Base-by-base conservation (phyloP, 2,797 vertebrate genomes). In the Pachyuromys duprasi region DNA sequence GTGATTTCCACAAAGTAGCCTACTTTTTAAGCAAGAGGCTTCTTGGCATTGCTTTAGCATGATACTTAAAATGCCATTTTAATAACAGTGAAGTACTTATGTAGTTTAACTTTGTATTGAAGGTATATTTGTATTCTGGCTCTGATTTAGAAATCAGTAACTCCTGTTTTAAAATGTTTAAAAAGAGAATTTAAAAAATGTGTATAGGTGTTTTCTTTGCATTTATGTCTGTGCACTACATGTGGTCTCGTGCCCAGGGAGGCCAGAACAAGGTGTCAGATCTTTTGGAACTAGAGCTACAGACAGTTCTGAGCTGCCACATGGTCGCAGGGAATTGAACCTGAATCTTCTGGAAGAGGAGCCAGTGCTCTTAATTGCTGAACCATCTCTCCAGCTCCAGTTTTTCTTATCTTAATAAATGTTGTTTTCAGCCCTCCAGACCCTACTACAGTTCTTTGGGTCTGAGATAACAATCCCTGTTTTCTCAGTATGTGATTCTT, bases 41-140 rank as follows among this genome's bases (percentile, higher is more conserved):
- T 70, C n/a, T 92, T 86, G 53, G 67, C 8, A 57, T 65, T 87
- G 15, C 24, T 78, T 94, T 92, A 96, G 45, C 42, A 39, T 93
- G 55, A 0, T 75, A 53, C 89, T 93, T 53, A 89, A 80, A 89
- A 81, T 82, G 69, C 24, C 39, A 13, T 90, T 92, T 92, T 92
- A 78, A 15, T 81, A 78, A 49, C 31, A 90, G 45, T 62, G 78
- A 79, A 28, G 15, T 72, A 92, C 42, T 65, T 39, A 72, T 18
- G 9, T 79, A 87, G 57, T 90, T 89, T 74, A 79, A 78, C 45
- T 90, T 90, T 74, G 31, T 86, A 65, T 42, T 94, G n/a, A 55
- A 60, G 20, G 12, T 60, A 90, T 86, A 80, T 91, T 53, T 92
- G 28, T 20, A 67, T 92, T 67, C 70, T 87, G 62, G 72, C 45